Conservation (phyloP, 2,113 vertebrate species). For the Albula goreensis region DNA sequence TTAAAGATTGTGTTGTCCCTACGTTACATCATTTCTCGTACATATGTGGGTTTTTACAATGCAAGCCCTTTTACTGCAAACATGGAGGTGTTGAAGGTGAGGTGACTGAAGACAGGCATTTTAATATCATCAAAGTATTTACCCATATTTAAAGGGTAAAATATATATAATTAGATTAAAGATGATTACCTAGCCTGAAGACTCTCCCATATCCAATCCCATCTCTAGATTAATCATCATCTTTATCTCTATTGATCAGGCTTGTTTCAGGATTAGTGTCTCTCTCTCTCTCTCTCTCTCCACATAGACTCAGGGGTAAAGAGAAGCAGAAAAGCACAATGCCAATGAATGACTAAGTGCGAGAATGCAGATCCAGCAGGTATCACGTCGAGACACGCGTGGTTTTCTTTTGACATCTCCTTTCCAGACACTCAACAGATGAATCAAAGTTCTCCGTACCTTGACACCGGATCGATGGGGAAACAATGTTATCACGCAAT, state of each 20-base stretch:
- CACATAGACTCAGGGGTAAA: background rate
- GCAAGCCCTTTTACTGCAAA: background rate
- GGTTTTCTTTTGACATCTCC: background rate
- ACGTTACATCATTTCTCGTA: background rate
- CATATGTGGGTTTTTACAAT: background rate
- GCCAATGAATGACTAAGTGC: background rate
- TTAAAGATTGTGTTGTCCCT: background rate
- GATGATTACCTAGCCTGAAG: background rate
- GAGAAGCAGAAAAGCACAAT: background rate
- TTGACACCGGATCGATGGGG: background rate
- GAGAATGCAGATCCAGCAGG: background rate
- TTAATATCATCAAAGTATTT: background rate
- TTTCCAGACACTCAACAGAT: background rate
- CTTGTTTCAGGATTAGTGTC: background rate
- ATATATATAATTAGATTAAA: slow-evolving; percentile 2
- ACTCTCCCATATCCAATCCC: background rate
- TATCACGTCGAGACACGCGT: too few species aligned
- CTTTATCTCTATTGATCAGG: slow-evolving; percentile 13
- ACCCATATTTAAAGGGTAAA: slow-evolving; percentile 6
- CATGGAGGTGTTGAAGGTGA: background rate
- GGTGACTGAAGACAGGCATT: background rate
- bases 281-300: slow-evolving; percentile 2
- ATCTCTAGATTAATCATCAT: slow-evolving; percentile 11
- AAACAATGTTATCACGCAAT: background rate
- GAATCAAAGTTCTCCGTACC: background rate